Evolutionary conservation across 2,888 invertebrate species (phyloP), one percentile per base, ranked within the genome.

Genomic region (Cephus pygmeus): DNA sequence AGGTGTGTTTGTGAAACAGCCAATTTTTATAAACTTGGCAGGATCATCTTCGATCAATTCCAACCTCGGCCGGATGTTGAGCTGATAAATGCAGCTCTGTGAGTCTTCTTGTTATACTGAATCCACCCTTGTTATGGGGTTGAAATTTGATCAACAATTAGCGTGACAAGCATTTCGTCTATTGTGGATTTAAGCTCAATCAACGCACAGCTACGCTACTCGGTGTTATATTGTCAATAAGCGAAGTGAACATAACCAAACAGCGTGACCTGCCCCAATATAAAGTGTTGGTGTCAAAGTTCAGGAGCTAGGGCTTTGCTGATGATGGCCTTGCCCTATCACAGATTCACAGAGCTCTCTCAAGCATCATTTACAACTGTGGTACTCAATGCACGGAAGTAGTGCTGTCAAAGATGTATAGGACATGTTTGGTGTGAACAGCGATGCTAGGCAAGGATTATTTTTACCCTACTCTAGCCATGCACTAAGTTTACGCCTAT

Each of bases 381-480:
- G 69, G 34, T 75, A 35, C 76, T 73, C 36, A 77, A 79, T 73
- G 78, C 79, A 76, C 31, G 80, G 77, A 73, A 73, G 80, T 73
- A 68, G 79, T 23, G 34, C 31, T 34, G 71, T 74, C 74, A 34
- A 74, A 33, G 34, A 74, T 36, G 74, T 23, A 33, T 34, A 30
- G 30, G 35, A 81, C 80, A 85, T 85, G 83, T 79, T 75, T 82
- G 85, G 79, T 76, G 77, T 78, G 80, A 69, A 75, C 80, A 80
- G 80, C 78, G 85, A 85, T 83, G 83, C 81, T 82, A 85, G 85
- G 83, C 85, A 85, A 87, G 82, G 81, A 86, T 85, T 83, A 80
- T 83, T 86, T 85, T 80, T 80, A 82, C 79, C 83, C 80, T 81
- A 77, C 79, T 83, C 79, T 82, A 82, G 82, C 79, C 79, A 83